Base-by-base conservation (phyloP, 1,140 invertebrate species). In the Subanguina moxae region DNA sequence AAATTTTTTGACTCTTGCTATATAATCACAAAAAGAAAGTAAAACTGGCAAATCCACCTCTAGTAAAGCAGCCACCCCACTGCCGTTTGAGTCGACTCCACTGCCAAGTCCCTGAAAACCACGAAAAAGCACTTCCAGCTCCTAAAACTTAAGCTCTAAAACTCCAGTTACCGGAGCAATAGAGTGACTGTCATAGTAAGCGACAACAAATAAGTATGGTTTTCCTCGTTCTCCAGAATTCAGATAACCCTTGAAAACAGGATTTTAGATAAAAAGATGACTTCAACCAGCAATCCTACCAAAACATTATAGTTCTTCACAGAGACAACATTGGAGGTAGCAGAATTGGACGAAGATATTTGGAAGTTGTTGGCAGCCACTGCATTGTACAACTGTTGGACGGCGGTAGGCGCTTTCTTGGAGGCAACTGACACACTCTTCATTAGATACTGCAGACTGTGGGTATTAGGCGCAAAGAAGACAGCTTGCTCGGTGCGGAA, bases 31-130 rank as follows among this genome's bases (percentile, higher is more conserved):
- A n/a, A n/a, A n/a, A n/a, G n/a, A n/a, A n/a, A n/a, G n/a, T n/a
- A 38, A 38, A 38, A 38, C 32, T 38, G n/a, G n/a, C n/a, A n/a
- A n/a, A n/a, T n/a, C n/a, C 32, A 52, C 48, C 48, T 96, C 91
- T 46, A 99, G 82, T 13, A 98, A 80, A 64, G 91, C 88, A 9
- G 91, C 88, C 13, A 93, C 88, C 64, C 95, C 95, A 68, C 92
- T 93, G 9, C 89, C 93, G 87, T 96, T 96, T 0, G 92, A 93
- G 83, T 96, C 93, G 3, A 89, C 89, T 43, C 92, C 93, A 84
- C 86, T 87, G 11, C 91, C 88, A 25, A 95, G 79, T 68, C 90
- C 90, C 91, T 93, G 78, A 42, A 62, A 58, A 61, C 17, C 11
- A 45, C 43, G 9, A 25, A 19, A 9, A 13, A 63, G 17, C 64